These are phyloP conservation scores for Pachypsylla venusta DNA, from an alignment of 1,140 invertebrate species.

Conservation along the genomic window DNA sequence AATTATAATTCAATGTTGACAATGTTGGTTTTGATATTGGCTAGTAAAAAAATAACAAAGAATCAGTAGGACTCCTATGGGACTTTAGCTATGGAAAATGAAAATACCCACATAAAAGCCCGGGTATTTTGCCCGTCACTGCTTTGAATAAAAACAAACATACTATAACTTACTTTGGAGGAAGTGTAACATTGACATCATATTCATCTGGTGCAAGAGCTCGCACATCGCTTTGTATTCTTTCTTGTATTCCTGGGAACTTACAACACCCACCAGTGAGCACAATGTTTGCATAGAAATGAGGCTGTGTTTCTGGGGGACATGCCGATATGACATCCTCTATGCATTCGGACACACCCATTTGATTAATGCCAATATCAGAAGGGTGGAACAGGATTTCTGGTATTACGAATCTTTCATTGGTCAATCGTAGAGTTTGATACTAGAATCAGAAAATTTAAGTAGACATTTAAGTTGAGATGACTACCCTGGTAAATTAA, in stretches of 20 bases:
- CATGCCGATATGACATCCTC: constrained; percentile 54
- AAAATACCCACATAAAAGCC: no score
- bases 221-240: constrained; percentile 66
- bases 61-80: no score
- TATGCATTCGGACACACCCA: constrained; percentile 86
- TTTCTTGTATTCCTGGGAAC: constrained; percentile 69
- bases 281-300: constrained; percentile 75
- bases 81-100: no score
- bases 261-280: constrained; percentile 78
- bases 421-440: constrained; percentile 74
- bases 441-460: constrained; percentile 28
- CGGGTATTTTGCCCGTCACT: no score
- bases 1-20: no score
- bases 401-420: constrained; percentile 83
- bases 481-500: no score
- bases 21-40: no score
- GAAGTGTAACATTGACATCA: constrained; percentile 52
- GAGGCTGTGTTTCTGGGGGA: constrained; percentile 60
- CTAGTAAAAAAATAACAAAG: no score
- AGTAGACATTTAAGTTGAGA: background rate
- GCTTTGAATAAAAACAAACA: constrained; percentile 13
- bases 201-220: constrained; percentile 58
- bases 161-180: constrained; percentile 41
- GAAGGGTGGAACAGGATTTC: constrained; percentile 91
- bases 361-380: constrained; percentile 85